Base-by-base conservation (phyloP, 1,140 invertebrate species). In the Zaprionus camerounensis region DNA sequence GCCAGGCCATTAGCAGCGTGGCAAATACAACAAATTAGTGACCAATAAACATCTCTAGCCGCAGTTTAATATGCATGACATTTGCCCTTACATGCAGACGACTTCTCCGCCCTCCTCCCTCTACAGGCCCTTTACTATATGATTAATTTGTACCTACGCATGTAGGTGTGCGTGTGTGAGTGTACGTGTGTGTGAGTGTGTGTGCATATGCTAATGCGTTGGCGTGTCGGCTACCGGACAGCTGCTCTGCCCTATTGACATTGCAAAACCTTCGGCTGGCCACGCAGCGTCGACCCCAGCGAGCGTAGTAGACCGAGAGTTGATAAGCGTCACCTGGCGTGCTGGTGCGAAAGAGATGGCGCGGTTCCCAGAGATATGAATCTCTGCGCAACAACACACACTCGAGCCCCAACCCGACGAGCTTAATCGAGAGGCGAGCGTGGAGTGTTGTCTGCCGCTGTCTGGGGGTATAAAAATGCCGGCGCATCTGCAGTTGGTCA, bases 401-500 rank as follows among this genome's bases (percentile, higher is more conserved):
- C 28, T 31, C 28, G 28, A 31, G 28, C 28, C 28, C 6, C 28
- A 31, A 2, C 28, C 28, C 28, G 28, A 31, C 28, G 15, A 56
- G 17, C 17, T 20, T 11, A 51, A 51, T 6, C 49, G 71, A 56
- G 36, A 56, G 20, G 20, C 49, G 71, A 56, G 36, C 58, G 20
- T 63, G 56, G 13, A 31, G 28, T 26, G 51, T 17, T 26, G n/a
- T 57, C 15, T 34, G 44, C 41, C 34, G n/a, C 5, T 24, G 34
- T 66, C n/a, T 17, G 24, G 56, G 12, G 80, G 76, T 87, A 87
- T 87, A 88, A 75, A 87, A 88, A 77, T 53, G 78, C 65, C 58
- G 68, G 75, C 74, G 76, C 81, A 87, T 87, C 84, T 87, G 84
- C 69, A 51, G 74, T 65, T 81, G 69, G 71, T 71, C 81, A 87